Percentiles rank a stretch among this genome's conserved stretches.
Evolutionary conservation across 2,888 invertebrate genomes (phyloP).

Genomic region (Morpho achilles): DNA sequence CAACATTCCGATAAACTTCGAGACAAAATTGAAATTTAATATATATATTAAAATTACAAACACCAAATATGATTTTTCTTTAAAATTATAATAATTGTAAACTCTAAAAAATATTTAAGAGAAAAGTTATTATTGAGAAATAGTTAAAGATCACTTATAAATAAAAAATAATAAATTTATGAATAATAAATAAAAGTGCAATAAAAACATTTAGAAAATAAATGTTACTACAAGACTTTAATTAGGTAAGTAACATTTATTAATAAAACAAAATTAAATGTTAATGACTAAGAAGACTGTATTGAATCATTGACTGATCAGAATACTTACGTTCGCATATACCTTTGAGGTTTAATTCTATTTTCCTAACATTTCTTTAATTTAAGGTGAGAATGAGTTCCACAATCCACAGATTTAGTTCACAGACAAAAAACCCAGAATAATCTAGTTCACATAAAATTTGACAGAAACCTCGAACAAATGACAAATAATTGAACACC

Average conservation of each 20-base stretch:
- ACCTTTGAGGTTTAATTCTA: conserved; percentile 16
- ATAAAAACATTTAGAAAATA: background rate
- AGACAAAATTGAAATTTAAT: too few relatives aligned
- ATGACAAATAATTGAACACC: background rate
- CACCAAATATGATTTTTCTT: too few relatives aligned
- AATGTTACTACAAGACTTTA: conserved; percentile 9
- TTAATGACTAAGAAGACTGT: background rate
- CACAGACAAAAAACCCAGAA: background rate
- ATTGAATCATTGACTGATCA: background rate
- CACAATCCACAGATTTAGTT: conserved; percentile 7
- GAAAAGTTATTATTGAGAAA: too few relatives aligned
- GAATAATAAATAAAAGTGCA: background rate
- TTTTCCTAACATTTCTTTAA: conserved; percentile 20
- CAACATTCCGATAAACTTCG: too few relatives aligned
- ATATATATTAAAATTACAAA: too few relatives aligned
- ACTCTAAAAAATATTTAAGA: too few relatives aligned
- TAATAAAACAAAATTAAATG: background rate
- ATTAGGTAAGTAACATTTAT: conserved; percentile 11
- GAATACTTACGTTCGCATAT: conserved; percentile 27
- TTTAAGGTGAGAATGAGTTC: conserved; percentile 17
- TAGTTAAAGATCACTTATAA: too few relatives aligned
- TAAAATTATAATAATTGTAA: too few relatives aligned
- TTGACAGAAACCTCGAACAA: conserved; percentile 12
- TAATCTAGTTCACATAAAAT: conserved; percentile 17
- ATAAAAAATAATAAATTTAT: background rate